Conservation (phyloP, 2,888 invertebrate species). For the Drosophila paranaensis region DNA sequence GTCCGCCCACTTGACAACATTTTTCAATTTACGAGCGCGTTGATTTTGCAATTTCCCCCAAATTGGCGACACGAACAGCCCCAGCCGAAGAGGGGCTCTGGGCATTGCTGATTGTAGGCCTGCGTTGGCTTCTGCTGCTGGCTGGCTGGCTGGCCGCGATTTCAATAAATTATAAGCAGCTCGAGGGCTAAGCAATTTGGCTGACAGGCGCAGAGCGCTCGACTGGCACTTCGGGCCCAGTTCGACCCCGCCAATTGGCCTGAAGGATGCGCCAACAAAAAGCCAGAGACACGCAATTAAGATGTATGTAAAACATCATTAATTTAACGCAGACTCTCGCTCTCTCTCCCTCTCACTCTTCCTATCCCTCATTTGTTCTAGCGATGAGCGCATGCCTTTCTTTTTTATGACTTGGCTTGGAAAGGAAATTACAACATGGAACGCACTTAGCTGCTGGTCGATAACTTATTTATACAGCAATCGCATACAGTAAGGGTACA, state of each 20-base stretch:
- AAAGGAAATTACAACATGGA: slow-evolving; percentile 24
- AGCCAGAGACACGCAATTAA: slow-evolving; percentile 59
- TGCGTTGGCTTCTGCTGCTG: not conserved
- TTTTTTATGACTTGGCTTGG: not conserved
- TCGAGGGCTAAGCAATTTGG: slow-evolving; percentile 65
- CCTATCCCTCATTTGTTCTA: not conserved
- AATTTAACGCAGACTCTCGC: slow-evolving; percentile 42
- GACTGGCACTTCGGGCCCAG: slow-evolving; percentile 9
- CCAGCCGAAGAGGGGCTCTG: not conserved
- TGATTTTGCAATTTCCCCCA: slow-evolving; percentile 55
- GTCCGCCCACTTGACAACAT: slow-evolving; percentile 57
- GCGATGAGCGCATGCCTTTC: slow-evolving; percentile 1
- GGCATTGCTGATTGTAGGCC: slow-evolving; percentile 19
- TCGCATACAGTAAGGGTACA: not conserved
- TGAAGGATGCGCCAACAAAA: slow-evolving; percentile 41
- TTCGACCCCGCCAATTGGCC: slow-evolving; percentile 19
- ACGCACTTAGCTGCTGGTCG: slow-evolving; percentile 1
- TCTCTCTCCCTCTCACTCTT: not conserved
- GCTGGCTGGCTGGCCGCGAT: slow-evolving; percentile 30
- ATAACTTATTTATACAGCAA: slow-evolving; percentile 10
- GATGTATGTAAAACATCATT: slow-evolving; percentile 62
- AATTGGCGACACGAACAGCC: slow-evolving; percentile 37
- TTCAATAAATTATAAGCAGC: slow-evolving; percentile 77
- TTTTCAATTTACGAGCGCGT: slow-evolving; percentile 74
- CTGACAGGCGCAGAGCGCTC: slow-evolving; percentile 47